These are phyloP conservation scores for Mesaphorura yosii DNA, from an alignment of 1,140 invertebrate genomes.

Conservation along the genomic window DNA sequence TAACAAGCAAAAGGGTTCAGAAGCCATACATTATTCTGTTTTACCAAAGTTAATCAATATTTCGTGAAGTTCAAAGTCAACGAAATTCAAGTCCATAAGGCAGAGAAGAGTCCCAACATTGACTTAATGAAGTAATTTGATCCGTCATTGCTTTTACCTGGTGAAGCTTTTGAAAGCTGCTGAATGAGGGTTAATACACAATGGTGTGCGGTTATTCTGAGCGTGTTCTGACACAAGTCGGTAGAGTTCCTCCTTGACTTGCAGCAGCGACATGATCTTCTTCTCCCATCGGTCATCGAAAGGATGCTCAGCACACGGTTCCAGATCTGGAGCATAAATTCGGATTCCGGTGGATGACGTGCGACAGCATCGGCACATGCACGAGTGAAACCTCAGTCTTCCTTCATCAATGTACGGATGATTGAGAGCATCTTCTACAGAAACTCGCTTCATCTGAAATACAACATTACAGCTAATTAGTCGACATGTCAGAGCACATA, in stretches of 20 bases:
- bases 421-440: constrained; percentile 81
- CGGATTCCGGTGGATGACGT: constrained; percentile 58
- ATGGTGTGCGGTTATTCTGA: constrained; percentile 80
- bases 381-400: constrained; percentile 93
- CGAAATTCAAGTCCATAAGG: too few species aligned
- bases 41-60: too few species aligned
- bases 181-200: constrained; percentile 98
- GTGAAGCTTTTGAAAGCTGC: constrained; percentile 98
- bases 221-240: constrained; percentile 95
- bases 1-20: too few species aligned
- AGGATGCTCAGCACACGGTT: constrained; percentile 71
- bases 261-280: constrained; percentile 78
- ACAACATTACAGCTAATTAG: constrained; percentile 14
- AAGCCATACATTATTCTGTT: too few species aligned
- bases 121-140: too few species aligned
- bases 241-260: constrained; percentile 97
- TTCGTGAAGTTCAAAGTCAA: too few species aligned
- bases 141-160: too few species aligned
- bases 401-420: constrained; percentile 97
- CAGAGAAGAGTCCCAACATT: too few species aligned
- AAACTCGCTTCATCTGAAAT: constrained; percentile 78
- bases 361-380: constrained; percentile 98
- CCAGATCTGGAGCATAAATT: constrained; percentile 85
- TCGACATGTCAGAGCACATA: constrained; percentile 2
- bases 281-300: constrained; percentile 93